Percentiles rank a stretch among this genome's conserved stretches.
Evolutionary conservation across 2,797 vertebrate genomes (phyloP).

Genomic region (Hemibagrus guttatus): DNA sequence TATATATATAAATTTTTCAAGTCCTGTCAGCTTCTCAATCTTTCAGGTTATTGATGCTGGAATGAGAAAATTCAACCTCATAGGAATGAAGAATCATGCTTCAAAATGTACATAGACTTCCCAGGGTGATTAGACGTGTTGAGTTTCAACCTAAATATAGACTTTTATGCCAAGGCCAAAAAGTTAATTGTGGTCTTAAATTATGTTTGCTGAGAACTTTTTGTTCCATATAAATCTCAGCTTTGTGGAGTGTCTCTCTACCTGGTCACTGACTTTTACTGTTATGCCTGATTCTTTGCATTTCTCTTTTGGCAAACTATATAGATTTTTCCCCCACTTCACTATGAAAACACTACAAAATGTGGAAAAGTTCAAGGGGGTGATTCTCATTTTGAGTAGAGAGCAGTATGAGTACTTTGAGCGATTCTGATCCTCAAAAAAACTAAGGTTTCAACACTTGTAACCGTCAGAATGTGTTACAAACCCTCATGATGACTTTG

Average conservation of each 20-base stretch:
- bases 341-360: not conserved
- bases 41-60: not conserved
- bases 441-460: not conserved
- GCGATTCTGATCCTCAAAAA: not conserved
- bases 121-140: not conserved
- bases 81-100: not conserved
- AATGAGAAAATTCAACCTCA: not conserved
- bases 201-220: not conserved
- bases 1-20: too few relatives aligned
- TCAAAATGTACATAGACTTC: not conserved
- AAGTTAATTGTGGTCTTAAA: too few relatives aligned
- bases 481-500: not conserved
- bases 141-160: not conserved
- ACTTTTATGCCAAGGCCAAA: not conserved
- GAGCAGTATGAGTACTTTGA: not conserved
- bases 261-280: not conserved
- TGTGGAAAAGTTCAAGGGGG: not conserved
- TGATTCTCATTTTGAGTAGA: not conserved
- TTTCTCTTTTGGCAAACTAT: not conserved
- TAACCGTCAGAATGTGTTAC: not conserved
- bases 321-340: not conserved
- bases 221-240: not conserved
- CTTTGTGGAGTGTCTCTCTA: not conserved
- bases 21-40: too few relatives aligned
- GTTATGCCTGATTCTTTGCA: not conserved